phyloP scores from a whole-genome alignment of 2,888 invertebrate genomes.

The Lochmaea crataegi region DNA sequence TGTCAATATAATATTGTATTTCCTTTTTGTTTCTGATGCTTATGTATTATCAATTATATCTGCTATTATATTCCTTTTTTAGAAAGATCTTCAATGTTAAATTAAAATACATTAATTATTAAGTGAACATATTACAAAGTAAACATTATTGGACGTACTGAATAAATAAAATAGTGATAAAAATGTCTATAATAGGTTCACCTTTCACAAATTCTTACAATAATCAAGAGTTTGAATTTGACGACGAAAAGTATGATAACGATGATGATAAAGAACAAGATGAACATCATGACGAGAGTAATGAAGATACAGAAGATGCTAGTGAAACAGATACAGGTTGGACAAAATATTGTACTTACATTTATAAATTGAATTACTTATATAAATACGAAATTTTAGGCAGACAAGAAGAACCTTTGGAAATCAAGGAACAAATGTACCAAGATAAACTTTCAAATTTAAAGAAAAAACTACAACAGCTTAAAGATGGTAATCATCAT shows the following conservation, averaged over 20 bases:
- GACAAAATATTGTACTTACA: constrained; percentile 6
- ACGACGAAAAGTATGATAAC: constrained; percentile 79
- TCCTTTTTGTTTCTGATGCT: not conserved
- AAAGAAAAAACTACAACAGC: constrained; percentile 89
- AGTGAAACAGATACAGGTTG: constrained; percentile 91
- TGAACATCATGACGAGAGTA: constrained; percentile 70
- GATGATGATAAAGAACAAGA: constrained; percentile 77
- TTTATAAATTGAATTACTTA: not conserved
- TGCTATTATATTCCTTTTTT: constrained; percentile 1
- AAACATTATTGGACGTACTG: not conserved
- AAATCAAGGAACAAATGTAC: constrained; percentile 91
- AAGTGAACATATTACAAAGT: not conserved
- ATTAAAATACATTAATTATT: not conserved
- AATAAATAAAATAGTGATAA: constrained; percentile 6
- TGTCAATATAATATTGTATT: not conserved
- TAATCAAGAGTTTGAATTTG: constrained; percentile 77
- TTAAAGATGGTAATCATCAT: constrained; percentile 79
- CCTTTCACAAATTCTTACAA: constrained; percentile 74
- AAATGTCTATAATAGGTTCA: constrained; percentile 76
- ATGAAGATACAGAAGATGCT: constrained; percentile 93
- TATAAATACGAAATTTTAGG: constrained; percentile 39
- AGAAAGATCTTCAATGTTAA: not conserved
- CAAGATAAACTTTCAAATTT: constrained; percentile 90
- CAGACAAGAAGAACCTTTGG: constrained; percentile 82
- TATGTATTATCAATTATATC: no score